These are phyloP conservation scores for Stomatorhinus walkeri DNA, from an alignment of 2,797 vertebrate genomes.

Conservation along the genomic window DNA sequence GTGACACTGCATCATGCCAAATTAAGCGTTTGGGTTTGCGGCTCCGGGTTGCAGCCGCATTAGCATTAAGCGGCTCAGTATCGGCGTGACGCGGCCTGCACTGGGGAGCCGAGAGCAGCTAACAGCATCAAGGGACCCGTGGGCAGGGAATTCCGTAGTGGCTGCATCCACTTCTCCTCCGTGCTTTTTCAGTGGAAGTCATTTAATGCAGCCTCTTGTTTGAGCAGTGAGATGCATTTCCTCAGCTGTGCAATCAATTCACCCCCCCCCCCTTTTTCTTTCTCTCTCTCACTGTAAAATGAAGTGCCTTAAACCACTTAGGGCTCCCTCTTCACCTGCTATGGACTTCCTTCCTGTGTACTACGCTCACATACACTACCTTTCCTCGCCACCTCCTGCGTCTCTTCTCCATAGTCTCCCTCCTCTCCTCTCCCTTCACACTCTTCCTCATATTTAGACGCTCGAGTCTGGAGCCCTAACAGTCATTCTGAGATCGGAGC, in stretches of 20 bases:
- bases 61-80: not conserved
- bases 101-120: not conserved
- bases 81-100: not conserved
- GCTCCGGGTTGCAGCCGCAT: not conserved
- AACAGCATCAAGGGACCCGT: not conserved
- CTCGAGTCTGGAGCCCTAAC: slow-evolving; percentile 4
- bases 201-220: not conserved
- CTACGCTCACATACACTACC: not conserved
- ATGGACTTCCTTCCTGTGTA: not conserved
- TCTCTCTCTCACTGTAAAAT: slow-evolving; percentile 3
- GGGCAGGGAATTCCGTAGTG: not conserved
- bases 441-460: slow-evolving; percentile 13
- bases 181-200: not conserved
- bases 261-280: not conserved
- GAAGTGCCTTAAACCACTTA: not conserved
- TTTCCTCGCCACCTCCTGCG: slow-evolving; percentile 27
- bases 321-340: not conserved
- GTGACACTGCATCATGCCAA: not conserved
- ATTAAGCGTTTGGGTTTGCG: not conserved
- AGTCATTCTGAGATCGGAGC: not conserved
- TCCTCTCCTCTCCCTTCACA: not conserved
- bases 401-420: slow-evolving; percentile 18
- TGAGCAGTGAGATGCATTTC: not conserved
- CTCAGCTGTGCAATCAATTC: not conserved
- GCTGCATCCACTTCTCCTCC: not conserved